These are phyloP conservation scores for Ispidina picta DNA, from an alignment of 2,797 vertebrate genomes.

Conservation along the genomic window DNA sequence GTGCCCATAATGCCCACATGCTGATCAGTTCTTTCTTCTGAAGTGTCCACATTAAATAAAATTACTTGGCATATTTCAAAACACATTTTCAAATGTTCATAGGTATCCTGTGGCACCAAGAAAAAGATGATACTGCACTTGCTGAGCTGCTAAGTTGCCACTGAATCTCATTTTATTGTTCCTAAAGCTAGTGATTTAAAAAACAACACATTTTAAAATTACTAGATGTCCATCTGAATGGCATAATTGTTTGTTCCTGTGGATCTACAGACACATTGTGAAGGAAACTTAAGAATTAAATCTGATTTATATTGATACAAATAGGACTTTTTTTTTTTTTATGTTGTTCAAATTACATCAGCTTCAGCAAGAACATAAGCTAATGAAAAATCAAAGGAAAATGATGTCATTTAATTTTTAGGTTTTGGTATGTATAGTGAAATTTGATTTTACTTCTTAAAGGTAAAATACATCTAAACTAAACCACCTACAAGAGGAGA, in stretches of 20 bases:
- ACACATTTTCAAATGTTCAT: slow-evolving; percentile 50
- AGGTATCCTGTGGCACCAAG: not conserved
- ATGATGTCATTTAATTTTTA: no score
- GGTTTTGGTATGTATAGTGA: no score
- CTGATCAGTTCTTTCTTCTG: slow-evolving; percentile 41
- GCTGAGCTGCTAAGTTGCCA: not conserved
- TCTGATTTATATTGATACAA: not conserved
- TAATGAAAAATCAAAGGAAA: no score
- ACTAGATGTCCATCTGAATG: not conserved
- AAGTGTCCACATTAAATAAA: slow-evolving; percentile 52
- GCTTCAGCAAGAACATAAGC: not conserved
- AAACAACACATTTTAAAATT: not conserved
- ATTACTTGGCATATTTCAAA: slow-evolving; percentile 46
- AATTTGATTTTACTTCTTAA: no score
- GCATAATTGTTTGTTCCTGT: not conserved
- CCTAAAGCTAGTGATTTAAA: not conserved
- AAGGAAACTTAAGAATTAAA: not conserved
- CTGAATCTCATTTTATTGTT: slow-evolving; percentile 15
- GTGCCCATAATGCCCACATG: slow-evolving; percentile 45
- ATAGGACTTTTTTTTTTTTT: not conserved
- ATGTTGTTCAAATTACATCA: not conserved
- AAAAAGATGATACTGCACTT: slow-evolving; percentile 16
- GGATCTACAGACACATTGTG: not conserved
- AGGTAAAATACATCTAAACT: no score
- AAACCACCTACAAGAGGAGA: no score